These are phyloP conservation scores for Bombus superbus DNA, from an alignment of 1,140 invertebrate genomes.

Conservation along the genomic window DNA sequence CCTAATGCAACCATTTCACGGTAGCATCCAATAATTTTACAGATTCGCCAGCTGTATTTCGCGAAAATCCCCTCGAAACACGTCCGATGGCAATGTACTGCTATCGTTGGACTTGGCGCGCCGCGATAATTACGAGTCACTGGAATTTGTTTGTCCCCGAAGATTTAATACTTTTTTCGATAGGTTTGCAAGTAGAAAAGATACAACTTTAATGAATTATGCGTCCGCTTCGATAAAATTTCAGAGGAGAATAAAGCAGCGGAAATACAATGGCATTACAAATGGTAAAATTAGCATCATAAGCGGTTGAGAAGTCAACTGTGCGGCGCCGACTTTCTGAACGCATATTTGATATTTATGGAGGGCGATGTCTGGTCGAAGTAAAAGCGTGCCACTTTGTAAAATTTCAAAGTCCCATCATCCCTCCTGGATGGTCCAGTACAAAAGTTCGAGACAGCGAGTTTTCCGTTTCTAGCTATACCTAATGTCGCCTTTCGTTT, in stretches of 20 bases:
- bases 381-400: background rate
- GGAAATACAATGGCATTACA: background rate
- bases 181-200: background rate
- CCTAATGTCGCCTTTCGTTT: no score
- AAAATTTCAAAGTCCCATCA: background rate
- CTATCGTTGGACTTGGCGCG: background rate
- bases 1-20: slow-evolving; percentile 45
- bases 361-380: background rate
- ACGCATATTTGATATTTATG: background rate
- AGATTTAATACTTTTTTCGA: background rate
- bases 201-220: background rate
- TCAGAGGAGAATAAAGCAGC: background rate
- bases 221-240: background rate
- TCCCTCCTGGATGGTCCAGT: no score
- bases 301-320: background rate
- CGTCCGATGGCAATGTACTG: background rate
- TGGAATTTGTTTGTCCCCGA: background rate
- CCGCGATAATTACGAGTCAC: background rate
- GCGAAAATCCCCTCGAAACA: slow-evolving; percentile 7
- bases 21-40: slow-evolving; percentile 36
- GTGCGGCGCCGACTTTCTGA: background rate
- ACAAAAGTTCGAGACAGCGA: no score
- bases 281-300: background rate
- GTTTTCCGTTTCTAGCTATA: no score
- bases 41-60: slow-evolving; percentile 14